Conservation (phyloP, 2,888 invertebrate genomes). For the Drosophila ustulata region DNA sequence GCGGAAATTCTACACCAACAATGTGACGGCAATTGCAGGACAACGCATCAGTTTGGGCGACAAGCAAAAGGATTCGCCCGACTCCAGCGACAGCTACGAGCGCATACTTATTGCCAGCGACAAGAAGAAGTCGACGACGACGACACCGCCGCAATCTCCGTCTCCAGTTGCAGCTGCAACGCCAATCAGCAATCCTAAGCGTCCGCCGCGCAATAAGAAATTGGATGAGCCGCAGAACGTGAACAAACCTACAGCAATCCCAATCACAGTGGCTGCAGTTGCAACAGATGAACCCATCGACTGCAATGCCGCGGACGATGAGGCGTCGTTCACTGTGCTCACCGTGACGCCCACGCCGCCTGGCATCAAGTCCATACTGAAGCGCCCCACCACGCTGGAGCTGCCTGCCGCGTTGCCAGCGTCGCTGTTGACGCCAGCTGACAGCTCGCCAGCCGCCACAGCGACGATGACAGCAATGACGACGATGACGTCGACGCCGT, state of each 20-base stretch:
- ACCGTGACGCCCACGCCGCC: constrained; percentile 76
- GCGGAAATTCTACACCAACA: constrained; percentile 85
- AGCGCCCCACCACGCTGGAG: constrained; percentile 85
- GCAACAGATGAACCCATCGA: neutral
- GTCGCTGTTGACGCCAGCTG: constrained; percentile 37
- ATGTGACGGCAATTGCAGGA: constrained; percentile 89
- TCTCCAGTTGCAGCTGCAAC: constrained; percentile 15
- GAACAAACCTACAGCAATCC: constrained; percentile 3
- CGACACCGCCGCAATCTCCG: constrained; percentile 7
- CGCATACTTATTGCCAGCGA: constrained; percentile 73
- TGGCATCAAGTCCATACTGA: constrained; percentile 87
- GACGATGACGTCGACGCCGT: constrained; percentile 29
- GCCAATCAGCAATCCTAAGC: constrained; percentile 70
- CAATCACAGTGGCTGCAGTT: neutral
- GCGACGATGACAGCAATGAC: constrained; percentile 11
- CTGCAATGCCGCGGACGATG: constrained; percentile 9
- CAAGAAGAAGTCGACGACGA: neutral
- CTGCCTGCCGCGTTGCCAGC: constrained; percentile 66
- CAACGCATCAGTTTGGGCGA: constrained; percentile 88
- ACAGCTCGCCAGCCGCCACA: constrained; percentile 39
- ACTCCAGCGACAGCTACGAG: constrained; percentile 85
- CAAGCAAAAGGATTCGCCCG: constrained; percentile 50
- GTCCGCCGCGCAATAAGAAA: constrained; percentile 81
- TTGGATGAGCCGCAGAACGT: constrained; percentile 51
- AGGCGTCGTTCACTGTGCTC: constrained; percentile 64